Base-by-base conservation (phyloP, 2,797 vertebrate genomes). In the Cyclopterus lumpus region DNA sequence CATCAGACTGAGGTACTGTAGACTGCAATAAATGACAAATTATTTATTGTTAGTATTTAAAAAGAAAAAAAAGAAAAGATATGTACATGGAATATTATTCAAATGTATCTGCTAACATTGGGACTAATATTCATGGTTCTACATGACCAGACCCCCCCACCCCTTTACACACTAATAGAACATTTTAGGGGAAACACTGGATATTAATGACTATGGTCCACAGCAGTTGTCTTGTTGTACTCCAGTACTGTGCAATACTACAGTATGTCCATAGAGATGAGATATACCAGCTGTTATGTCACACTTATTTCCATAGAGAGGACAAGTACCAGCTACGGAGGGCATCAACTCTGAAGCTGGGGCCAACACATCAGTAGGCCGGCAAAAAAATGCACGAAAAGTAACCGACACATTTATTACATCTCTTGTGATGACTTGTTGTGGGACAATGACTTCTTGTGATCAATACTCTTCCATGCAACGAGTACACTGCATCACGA, bases 251-350 rank as follows among this genome's bases (percentile, higher is more conserved):
- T 67, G 66, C 51, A 67, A n/a, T 55, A 54, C 24, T 55, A 15
- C 48, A 62, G 12, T 49, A 18, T 87, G 83, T 81, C 71, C 64
- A 48, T 58, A 73, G 60, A 75, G 78, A 78, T 48, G 14, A 55
- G 34, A 82, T 78, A 69, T 81, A 79, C 83, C 80, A 80, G 89
- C 84, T 91, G 80, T 86, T 67, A 67, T 92, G 85, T 88, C 83
- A 80, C 86, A 77, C 88, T 89, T 93, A 88, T 94, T 91, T 93
- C 90, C 88, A 86, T 94, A 94, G 92, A 95, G 79, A 93, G 93
- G 91, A 92, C 93, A 93, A 82, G 88, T 81, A 73, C 77, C 91
- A 75, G 81, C 58, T 83, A 88, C 86, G 65, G 93, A 93, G 75
- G 85, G 85, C 87, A 82, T 67, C 86, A 76, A 85, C 89, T 88